Evolutionary conservation across 1,140 invertebrate genomes (phyloP).

Genomic region (Zaprionus tsacasi): DNA sequence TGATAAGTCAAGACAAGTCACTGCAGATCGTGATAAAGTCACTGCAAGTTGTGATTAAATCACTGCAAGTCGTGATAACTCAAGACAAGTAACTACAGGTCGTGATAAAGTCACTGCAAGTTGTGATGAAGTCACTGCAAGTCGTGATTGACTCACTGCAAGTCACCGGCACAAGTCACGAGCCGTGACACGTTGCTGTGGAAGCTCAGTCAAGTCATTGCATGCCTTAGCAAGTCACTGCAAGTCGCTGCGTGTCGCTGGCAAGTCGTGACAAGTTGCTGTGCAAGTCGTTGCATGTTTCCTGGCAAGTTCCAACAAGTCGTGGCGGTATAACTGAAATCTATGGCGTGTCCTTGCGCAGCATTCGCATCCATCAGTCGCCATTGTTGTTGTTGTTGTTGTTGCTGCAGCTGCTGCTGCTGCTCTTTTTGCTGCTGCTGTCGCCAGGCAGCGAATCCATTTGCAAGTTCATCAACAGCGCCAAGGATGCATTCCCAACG

Average conservation of each 20-base stretch:
- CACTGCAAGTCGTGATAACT: not conserved
- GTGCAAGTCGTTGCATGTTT: constrained; percentile 4
- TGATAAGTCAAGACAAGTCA: not conserved
- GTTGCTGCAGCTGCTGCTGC: constrained; percentile 7
- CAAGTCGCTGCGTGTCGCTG: not conserved
- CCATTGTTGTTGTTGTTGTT: not conserved
- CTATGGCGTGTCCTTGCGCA: constrained; percentile 21
- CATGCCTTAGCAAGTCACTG: not conserved
- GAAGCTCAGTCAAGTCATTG: not conserved
- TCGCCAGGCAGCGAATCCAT: constrained; percentile 47
- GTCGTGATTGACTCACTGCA: no score
- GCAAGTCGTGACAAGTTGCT: not conserved
- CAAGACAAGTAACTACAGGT: not conserved
- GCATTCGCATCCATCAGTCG: constrained; percentile 12
- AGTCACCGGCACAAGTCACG: not conserved
- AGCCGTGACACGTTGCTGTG: no score
- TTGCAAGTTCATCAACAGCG: constrained; percentile 45
- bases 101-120: not conserved
- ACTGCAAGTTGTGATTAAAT: not conserved
- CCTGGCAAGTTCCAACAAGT: constrained; percentile 2
- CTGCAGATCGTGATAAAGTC: not conserved
- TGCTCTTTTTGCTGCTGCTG: constrained; percentile 36
- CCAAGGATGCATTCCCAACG: constrained; percentile 43
- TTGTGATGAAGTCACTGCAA: not conserved
- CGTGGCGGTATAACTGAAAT: not conserved